These are phyloP conservation scores for Drosophila arizonae DNA, from an alignment of 1,140 invertebrate genomes.

Conservation along the genomic window DNA sequence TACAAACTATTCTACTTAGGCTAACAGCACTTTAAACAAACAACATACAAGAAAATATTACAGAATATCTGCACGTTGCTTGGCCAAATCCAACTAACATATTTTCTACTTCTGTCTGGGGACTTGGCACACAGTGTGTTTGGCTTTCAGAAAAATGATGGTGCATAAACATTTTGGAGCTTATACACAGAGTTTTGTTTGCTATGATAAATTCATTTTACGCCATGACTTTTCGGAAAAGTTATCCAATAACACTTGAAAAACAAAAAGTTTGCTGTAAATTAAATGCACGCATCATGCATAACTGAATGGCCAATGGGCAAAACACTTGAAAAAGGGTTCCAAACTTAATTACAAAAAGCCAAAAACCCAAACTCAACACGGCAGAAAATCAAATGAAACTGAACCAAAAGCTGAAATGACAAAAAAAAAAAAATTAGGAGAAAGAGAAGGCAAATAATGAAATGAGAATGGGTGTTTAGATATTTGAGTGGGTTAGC, in stretches of 20 bases:
- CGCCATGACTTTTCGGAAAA: slow-evolving; percentile 57
- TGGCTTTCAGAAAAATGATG: slow-evolving; percentile 25
- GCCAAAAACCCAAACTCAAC: slow-evolving; percentile 51
- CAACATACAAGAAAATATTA: neutral
- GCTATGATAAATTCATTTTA: slow-evolving; percentile 57
- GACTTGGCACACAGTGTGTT: neutral
- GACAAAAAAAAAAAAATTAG: neutral
- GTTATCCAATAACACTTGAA: slow-evolving; percentile 63
- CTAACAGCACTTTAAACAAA: neutral
- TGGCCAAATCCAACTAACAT: neutral
- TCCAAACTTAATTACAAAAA: slow-evolving; percentile 74
- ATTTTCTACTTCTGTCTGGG: neutral
- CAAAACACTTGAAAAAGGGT: slow-evolving; percentile 61
- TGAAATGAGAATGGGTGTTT: slow-evolving; percentile 28
- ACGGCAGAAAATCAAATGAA: slow-evolving; percentile 65
- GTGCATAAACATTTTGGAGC: slow-evolving; percentile 11
- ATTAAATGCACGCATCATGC: slow-evolving; percentile 58
- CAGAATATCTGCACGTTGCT: neutral
- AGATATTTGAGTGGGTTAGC: slow-evolving; percentile 55
- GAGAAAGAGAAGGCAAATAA: slow-evolving; percentile 6
- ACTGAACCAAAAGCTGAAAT: slow-evolving; percentile 12
- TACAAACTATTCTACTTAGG: too few species aligned
- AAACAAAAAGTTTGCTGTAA: slow-evolving; percentile 60
- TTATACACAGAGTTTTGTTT: slow-evolving; percentile 25
- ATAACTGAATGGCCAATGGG: slow-evolving; percentile 52